Base-by-base conservation (phyloP, 2,113 vertebrate species). In the mouse (Mus musculus) region DNA sequence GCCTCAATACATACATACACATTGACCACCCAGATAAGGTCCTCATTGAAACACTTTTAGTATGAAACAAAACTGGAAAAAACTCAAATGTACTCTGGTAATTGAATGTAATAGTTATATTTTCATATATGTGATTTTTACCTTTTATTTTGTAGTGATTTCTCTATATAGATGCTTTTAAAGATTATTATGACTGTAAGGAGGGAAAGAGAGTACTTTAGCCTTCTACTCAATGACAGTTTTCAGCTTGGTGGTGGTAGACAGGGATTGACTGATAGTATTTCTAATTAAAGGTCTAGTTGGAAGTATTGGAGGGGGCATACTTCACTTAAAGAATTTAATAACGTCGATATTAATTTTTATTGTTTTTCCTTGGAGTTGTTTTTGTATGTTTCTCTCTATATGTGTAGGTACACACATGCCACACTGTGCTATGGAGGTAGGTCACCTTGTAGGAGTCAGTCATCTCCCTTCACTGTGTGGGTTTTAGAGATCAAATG, bases 151-250 rank as follows among this genome's bases (percentile, higher is more conserved):
- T 36, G 30, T 1, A 61, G 42, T 42, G 42, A 42, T 42, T 42
- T 26, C 28, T 69, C 17, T 4, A 0, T 73, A 17, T 56, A 52
- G 17, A n/a, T 0, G 22, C 56, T 90, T 92, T 88, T 93, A 75
- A 69, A 89, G 7, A 1, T 33, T 88, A 24, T 4, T 9, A 92
- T 22, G 46, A 39, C 36, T 89, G 16, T 81, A n/a, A 73, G 36
- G 69, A 56, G 88, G 52, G 63, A 92, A 96, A 63, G 61, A 91
- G 61, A 61, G 61, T 61, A 5, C 3, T 2, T 95, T 93, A 75
- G 39, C 16, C 56, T 71, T 90, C 5, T 84, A 77, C 82, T 63
- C 54, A 72, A 52, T 56, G 24, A 84, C 17, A 42, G 5, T 59
- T 82, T 94, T 88, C 72, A 84, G 71, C 42, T 88, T 10, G 46